These are phyloP conservation scores for Mesodorylaimus sp. DNA, from an alignment of 2,888 invertebrate species.

Conservation along the genomic window DNA sequence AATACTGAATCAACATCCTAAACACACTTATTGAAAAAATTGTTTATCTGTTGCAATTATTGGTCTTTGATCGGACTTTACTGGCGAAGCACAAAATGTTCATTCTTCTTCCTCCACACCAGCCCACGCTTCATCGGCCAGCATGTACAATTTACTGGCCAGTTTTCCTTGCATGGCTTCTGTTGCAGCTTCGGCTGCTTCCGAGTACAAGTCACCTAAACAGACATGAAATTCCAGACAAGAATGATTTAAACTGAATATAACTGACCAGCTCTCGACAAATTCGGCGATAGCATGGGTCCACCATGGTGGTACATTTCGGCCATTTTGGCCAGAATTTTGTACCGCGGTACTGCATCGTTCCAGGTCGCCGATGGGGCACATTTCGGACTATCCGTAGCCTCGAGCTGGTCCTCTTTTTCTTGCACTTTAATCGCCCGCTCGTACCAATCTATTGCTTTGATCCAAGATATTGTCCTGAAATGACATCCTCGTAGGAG, in stretches of 20 bases:
- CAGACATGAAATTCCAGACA: conserved; percentile 9
- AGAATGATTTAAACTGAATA: conserved; percentile 4
- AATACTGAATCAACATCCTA: too few relatives aligned
- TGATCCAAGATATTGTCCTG: conserved; percentile 31
- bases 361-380: conserved; percentile 12
- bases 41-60: too few relatives aligned
- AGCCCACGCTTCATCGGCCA: conserved; percentile 37
- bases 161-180: conserved; percentile 40
- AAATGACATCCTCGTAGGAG: too few relatives aligned
- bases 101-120: conserved; percentile 19
- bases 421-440: conserved; percentile 26
- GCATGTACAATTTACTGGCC: conserved; percentile 38
- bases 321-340: conserved; percentile 36
- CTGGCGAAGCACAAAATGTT: too few relatives aligned
- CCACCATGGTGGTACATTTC: conserved; percentile 36
- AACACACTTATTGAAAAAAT: too few relatives aligned
- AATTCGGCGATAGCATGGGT: conserved; percentile 32
- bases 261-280: conserved; percentile 32
- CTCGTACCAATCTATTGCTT: conserved; percentile 35
- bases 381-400: conserved; percentile 18
- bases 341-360: conserved; percentile 34
- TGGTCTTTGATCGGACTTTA: too few relatives aligned
- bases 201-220: conserved; percentile 36
- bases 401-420: conserved; percentile 28
- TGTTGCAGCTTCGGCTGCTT: conserved; percentile 41